Conservation (phyloP, 2,113 vertebrate genomes). For the Menura novaehollandiae region DNA sequence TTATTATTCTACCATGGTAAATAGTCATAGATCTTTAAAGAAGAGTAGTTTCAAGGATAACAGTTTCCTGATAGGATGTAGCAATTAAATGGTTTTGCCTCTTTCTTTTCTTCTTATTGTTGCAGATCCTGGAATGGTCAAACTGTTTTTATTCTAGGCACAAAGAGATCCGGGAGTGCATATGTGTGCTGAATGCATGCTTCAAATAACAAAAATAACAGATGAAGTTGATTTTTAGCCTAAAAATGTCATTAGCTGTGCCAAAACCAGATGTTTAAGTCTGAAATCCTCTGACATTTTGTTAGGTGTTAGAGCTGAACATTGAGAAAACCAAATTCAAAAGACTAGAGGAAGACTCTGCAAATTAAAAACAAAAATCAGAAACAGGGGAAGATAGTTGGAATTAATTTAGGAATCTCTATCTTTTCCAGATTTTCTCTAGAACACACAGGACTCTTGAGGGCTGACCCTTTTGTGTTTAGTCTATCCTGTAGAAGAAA, state of each 20-base stretch:
- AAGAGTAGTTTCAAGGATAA: background rate
- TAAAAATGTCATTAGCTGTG: background rate
- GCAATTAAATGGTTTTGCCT: background rate
- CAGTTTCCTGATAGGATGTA: background rate
- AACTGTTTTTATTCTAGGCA: background rate
- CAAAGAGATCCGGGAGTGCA: background rate
- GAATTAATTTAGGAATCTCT: background rate
- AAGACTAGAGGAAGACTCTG: background rate
- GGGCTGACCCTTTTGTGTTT: background rate
- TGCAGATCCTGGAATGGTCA: background rate
- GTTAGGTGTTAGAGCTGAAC: slow-evolving; percentile 31
- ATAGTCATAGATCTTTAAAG: background rate
- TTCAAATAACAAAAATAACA: slow-evolving; percentile 19
- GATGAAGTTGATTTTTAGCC: background rate
- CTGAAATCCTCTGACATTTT: slow-evolving; percentile 13
- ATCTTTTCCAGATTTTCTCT: slow-evolving; percentile 23
- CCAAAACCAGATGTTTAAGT: slow-evolving; percentile 25
- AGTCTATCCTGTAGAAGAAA: background rate
- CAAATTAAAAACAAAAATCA: slow-evolving; percentile 11
- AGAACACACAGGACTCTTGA: background rate
- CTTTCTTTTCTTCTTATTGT: background rate
- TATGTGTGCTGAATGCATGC: background rate
- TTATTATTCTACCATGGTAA: background rate
- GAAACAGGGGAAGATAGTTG: background rate
- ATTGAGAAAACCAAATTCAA: background rate